phyloP scores from a whole-genome alignment of 35 echinoderm and acorn worm genomes.

The Chiridota heheva region DNA sequence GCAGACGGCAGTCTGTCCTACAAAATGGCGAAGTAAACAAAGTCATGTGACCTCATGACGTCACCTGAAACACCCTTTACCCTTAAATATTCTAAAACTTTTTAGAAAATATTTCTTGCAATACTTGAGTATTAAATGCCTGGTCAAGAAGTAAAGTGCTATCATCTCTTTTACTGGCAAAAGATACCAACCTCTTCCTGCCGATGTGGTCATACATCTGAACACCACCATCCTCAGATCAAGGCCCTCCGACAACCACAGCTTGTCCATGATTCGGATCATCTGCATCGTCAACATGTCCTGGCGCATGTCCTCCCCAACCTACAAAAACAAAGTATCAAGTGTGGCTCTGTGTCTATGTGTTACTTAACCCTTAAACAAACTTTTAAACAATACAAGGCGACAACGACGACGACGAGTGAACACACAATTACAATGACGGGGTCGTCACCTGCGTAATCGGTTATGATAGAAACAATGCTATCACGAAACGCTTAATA shows the following conservation, averaged over 20 bases:
- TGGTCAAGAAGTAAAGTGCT: not conserved
- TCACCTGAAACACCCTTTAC: too few species aligned
- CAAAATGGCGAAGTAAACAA: too few species aligned
- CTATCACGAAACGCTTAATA: too few species aligned
- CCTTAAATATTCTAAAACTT: too few species aligned
- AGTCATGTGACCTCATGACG: too few species aligned
- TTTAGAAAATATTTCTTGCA: too few species aligned
- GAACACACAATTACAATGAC: too few species aligned
- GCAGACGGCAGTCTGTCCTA: too few species aligned
- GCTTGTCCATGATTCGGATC: constrained; percentile 97
- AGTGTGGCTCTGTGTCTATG: not conserved
- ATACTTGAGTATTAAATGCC: too few species aligned
- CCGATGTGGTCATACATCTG: constrained; percentile 84
- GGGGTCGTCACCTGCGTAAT: too few species aligned
- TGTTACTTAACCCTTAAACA: not conserved
- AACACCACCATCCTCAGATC: constrained; percentile 96
- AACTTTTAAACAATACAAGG: not conserved
- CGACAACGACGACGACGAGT: not conserved
- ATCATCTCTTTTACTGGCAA: not conserved
- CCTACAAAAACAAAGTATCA: constrained; percentile 32
- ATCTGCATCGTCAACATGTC: constrained; percentile 99
- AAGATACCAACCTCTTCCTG: constrained; percentile 58
- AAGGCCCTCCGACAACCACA: constrained; percentile 86
- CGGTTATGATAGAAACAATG: too few species aligned
- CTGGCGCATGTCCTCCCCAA: constrained; percentile 94